Evolutionary conservation across 2,797 vertebrate species (phyloP).

Genomic region (Sitta carolinensis): DNA sequence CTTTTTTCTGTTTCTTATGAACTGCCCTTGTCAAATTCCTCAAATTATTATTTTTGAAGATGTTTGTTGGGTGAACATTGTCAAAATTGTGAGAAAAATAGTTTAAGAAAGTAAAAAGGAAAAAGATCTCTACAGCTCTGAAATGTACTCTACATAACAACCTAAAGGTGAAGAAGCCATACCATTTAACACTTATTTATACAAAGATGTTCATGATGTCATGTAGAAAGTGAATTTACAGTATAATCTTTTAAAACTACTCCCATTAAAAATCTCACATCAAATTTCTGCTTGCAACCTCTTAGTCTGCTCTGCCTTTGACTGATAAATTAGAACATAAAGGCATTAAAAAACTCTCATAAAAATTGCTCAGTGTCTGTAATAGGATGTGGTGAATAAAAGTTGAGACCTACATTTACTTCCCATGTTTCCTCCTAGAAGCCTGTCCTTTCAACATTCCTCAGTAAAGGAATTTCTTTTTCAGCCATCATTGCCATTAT

Average conservation of each 20-base stretch:
- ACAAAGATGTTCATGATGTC: not conserved
- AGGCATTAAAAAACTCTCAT: not conserved
- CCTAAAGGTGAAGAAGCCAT: not conserved
- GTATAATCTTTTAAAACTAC: not conserved
- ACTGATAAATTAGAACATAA: slow-evolving; percentile 1
- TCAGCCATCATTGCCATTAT: not conserved
- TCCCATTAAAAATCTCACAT: not conserved
- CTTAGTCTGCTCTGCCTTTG: not conserved
- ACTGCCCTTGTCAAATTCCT: not conserved
- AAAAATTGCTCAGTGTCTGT: not conserved
- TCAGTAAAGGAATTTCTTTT: not conserved
- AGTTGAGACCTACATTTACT: slow-evolving; percentile 2
- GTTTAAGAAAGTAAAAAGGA: not conserved
- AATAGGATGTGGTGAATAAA: not conserved
- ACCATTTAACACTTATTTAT: not conserved
- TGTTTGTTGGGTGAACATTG: not conserved
- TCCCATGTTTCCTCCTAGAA: not conserved
- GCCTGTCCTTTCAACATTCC: not conserved
- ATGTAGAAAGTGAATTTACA: not conserved
- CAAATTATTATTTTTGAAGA: not conserved
- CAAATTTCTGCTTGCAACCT: not conserved
- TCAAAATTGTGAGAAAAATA: not conserved
- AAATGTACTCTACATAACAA: not conserved
- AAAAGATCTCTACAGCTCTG: not conserved
- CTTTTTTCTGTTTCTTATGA: not conserved